Evolutionary conservation across 2,113 vertebrate genomes (phyloP), one percentile per base, ranked within the genome.

Genomic region (Ranitomeya imitator): DNA sequence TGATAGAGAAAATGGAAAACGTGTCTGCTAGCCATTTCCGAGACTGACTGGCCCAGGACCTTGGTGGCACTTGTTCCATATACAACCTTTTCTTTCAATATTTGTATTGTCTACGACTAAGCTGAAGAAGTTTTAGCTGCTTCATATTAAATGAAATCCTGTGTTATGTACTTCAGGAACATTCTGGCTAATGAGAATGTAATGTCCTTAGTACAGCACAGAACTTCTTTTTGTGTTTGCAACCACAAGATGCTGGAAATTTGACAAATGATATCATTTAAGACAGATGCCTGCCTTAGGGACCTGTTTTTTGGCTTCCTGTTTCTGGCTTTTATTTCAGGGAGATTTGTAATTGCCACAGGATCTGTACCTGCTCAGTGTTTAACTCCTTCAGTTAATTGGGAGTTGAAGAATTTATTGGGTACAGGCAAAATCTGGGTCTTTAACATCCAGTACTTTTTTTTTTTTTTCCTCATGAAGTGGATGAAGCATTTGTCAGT

Each of bases 321-420:
- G 95, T 94, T 94, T 94, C 93, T 95, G 95, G 92, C 94, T 95
- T 95, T 95, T 94, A 94, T 94, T 95, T 94, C 93, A 94, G 89
- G 92, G 91, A 92, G 92, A 92, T 93, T 93, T 94, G 90, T 93
- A 94, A 94, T 91, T 93, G 93, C 94, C 93, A 93, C 91, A 93
- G 85, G 90, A 94, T 93, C 91, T 93, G 93, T 93, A 94, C 92
- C 94, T 92, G 91, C 84, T 3, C 88, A 89, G 89, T 89, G 89
- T 90, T 94, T 94, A 94, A 95, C 94, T 94, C 93, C 84, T 94
- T 94, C 85, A 18, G 69, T 67, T 89, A 90, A 86, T 67, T 79
- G 71, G 76, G 63, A 85, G 4, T 13, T 80, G 89, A 60, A 74
- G 91, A 90, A 91, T 90, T 92, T 73, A 85, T 82, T 88, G 67